Base-by-base conservation (phyloP, 1,140 invertebrate species). In the Zaprionus tsacasi region DNA sequence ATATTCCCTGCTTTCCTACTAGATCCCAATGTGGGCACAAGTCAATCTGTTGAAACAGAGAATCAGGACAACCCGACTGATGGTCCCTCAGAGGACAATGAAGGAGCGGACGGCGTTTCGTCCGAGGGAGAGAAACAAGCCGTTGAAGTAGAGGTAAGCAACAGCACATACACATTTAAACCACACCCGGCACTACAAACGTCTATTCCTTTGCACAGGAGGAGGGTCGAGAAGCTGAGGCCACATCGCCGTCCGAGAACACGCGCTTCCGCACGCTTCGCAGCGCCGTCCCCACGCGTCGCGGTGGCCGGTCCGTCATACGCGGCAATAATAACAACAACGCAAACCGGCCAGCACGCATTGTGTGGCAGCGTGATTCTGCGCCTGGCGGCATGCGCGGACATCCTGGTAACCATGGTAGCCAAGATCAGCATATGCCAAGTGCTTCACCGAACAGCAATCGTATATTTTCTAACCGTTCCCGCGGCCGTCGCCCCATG, bases 191-290 rank as follows among this genome's bases (percentile, higher is more conserved):
- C 13, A 17, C 7, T 54, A 12, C 15, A 36, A 45, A 45, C 0
- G 25, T n/a, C n/a, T 36, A 21, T 43, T n/a, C 2, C 11, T n/a
- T 21, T 45, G 12, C 10, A 3, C 92, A 93, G 30, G 95, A 96
- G 81, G 96, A 96, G 71, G 95, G 95, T 10, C 94, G 95, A 27
- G 96, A 96, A 82, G 95, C 95, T 6, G 95, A 96, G 92, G 95
- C 95, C 58, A 95, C 95, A 2, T 94, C 94, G 12, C 93, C 94
- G 0, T 94, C 94, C 8, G 94, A 92, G 36, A 92, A 89, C 17
- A 92, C 91, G 15, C 76, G 91, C 0, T 92, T 79, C 27, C 86
- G 90, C 36, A 80, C 74, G 0, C 52, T 79, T 4, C 85, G 92
- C 48, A 91, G 92, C 21, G 80, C 91, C 48, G 35, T 85, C 61